These are phyloP conservation scores for Chymomyza procnemis DNA, from an alignment of 2,888 invertebrate species.

Conservation along the genomic window DNA sequence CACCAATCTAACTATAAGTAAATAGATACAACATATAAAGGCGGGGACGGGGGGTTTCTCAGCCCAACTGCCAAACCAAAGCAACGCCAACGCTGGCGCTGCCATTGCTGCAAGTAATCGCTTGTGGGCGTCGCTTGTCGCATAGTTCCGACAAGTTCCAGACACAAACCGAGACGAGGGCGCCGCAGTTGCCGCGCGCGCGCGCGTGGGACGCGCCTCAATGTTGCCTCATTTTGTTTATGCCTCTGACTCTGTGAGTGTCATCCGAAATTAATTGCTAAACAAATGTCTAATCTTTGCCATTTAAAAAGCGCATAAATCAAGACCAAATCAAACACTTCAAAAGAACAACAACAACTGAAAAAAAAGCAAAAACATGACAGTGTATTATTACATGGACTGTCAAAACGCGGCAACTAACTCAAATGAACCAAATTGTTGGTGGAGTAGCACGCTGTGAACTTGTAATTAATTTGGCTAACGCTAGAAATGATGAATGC, in stretches of 20 bases:
- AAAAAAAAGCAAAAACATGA: too few relatives aligned
- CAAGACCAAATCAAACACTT: slow-evolving; percentile 64
- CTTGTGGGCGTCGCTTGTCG: slow-evolving; percentile 3
- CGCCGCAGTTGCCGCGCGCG: background rate
- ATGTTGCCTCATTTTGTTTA: slow-evolving; percentile 29
- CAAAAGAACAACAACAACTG: slow-evolving; percentile 22
- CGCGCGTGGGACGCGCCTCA: background rate
- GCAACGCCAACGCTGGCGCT: slow-evolving; percentile 1
- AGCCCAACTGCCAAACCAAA: background rate
- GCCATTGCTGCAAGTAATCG: slow-evolving; percentile 12
- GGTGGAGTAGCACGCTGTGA: too few relatives aligned
- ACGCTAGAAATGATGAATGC: too few relatives aligned
- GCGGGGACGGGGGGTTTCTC: too few relatives aligned
- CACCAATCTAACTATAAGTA: background rate
- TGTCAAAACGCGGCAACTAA: background rate
- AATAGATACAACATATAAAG: background rate
- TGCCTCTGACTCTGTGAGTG: slow-evolving; percentile 44
- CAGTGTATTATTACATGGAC: slow-evolving; percentile 16
- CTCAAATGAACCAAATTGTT: background rate
- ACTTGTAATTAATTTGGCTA: too few relatives aligned
- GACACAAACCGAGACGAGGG: background rate
- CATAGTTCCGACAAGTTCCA: background rate
- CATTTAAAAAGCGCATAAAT: slow-evolving; percentile 72
- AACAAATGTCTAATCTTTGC: slow-evolving; percentile 75
- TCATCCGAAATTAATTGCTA: slow-evolving; percentile 71